These are phyloP conservation scores for Criorhina ranunculi DNA, from an alignment of 2,888 invertebrate species.

Conservation along the genomic window DNA sequence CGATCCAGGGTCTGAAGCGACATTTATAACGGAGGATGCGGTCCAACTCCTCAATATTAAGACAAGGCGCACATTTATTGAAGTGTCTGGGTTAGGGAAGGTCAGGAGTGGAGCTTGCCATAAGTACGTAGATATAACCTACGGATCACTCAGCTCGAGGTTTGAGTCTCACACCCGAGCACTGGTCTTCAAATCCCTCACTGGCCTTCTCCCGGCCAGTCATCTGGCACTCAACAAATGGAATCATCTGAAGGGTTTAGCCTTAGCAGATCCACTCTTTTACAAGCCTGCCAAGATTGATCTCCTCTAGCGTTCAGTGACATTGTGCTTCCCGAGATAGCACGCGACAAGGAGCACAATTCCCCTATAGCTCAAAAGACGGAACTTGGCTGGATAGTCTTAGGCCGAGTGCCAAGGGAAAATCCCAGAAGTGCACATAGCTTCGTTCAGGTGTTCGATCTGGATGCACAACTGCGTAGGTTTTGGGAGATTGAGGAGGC, in stretches of 20 bases:
- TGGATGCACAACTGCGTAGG: neutral
- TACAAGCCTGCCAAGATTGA: neutral
- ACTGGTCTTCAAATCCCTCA: constrained; percentile 17
- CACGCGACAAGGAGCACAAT: too few relatives aligned
- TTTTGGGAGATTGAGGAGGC: constrained; percentile 26
- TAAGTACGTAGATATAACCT: constrained; percentile 4
- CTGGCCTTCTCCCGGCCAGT: constrained; percentile 20
- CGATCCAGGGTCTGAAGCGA: too few relatives aligned
- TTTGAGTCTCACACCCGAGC: constrained; percentile 13
- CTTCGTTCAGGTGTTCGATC: constrained; percentile 2
- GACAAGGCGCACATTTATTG: neutral
- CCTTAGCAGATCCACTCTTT: constrained; percentile 17
- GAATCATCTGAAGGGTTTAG: neutral
- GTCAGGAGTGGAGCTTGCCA: constrained; percentile 32
- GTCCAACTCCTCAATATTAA: neutral
- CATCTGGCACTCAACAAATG: neutral
- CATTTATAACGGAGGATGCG: neutral
- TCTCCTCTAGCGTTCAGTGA: constrained; percentile 9
- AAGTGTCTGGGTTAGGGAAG: constrained; percentile 25
- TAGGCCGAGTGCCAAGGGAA: neutral
- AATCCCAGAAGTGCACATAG: neutral
- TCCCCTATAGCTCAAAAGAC: constrained; percentile 13
- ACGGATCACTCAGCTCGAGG: neutral
- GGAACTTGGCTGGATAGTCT: constrained; percentile 8
- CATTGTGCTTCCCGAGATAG: neutral